These are phyloP conservation scores for Rhinella marina DNA, from an alignment of 2,797 vertebrate species.

Conservation along the genomic window DNA sequence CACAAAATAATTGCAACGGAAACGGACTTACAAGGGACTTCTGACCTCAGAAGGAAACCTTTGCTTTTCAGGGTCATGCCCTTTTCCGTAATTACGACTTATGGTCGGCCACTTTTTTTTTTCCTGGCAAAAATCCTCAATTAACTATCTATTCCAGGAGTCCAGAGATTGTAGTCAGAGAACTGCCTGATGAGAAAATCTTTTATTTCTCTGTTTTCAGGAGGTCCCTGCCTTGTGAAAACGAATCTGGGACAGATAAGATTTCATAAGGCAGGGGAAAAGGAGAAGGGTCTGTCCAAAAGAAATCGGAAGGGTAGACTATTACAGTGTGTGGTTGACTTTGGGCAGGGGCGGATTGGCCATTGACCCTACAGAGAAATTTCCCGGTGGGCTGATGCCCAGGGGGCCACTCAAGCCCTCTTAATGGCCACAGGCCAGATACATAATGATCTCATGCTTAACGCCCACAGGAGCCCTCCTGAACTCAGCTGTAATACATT, in stretches of 20 bases:
- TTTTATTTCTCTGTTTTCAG: not conserved
- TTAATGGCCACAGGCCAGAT: too few relatives aligned
- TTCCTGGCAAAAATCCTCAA: constrained; percentile 2
- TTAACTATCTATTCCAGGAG: not conserved
- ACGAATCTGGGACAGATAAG: not conserved
- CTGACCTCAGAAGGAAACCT: constrained; percentile 7
- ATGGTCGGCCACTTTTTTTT: not conserved
- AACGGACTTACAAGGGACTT: not conserved
- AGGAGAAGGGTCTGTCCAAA: not conserved
- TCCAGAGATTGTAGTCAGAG: not conserved
- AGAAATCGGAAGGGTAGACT: not conserved
- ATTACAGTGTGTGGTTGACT: not conserved
- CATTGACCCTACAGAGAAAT: too few relatives aligned
- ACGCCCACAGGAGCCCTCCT: too few relatives aligned
- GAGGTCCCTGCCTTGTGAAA: not conserved
- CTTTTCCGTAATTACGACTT: constrained; percentile 34
- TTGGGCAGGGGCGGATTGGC: too few relatives aligned
- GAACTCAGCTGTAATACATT: too few relatives aligned
- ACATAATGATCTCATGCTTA: too few relatives aligned
- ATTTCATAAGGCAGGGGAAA: not conserved
- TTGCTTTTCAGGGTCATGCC: constrained; percentile 8
- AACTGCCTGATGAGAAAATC: not conserved
- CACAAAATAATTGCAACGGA: constrained; percentile 40
- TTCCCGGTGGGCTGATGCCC: too few relatives aligned
- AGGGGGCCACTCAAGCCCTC: too few relatives aligned